Evolutionary conservation across 2,888 invertebrate genomes (phyloP).

Genomic region (Noctua janthe): DNA sequence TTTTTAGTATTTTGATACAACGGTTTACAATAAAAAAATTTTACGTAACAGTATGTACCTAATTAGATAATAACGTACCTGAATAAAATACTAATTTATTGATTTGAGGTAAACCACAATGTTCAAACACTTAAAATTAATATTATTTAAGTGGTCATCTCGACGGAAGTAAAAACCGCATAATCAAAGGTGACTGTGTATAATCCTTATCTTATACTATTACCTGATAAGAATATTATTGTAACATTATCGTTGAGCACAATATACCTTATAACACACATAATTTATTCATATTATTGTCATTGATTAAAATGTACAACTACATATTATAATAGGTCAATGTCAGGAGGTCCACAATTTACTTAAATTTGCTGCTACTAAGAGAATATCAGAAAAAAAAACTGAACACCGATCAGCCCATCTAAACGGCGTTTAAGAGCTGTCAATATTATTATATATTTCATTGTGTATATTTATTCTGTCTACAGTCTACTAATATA

Average conservation of each 20-base stretch:
- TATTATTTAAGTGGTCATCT: not conserved
- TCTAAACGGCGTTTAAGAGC: not conserved
- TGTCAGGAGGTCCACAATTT: not conserved
- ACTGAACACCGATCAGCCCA: not conserved
- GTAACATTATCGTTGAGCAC: slow-evolving; percentile 12
- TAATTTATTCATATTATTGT: not conserved
- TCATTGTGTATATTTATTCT: too few species aligned
- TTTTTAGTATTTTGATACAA: not conserved
- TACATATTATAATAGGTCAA: not conserved
- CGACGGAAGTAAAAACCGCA: slow-evolving; percentile 3
- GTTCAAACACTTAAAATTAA: not conserved
- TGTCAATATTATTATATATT: not conserved
- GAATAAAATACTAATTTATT: not conserved
- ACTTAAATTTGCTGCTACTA: not conserved
- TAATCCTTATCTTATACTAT: slow-evolving; percentile 19
- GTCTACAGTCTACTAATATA: too few species aligned
- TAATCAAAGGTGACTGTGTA: slow-evolving; percentile 19
- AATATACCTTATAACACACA: not conserved
- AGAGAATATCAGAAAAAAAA: not conserved
- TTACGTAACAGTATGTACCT: not conserved
- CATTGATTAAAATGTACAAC: not conserved
- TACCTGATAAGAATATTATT: slow-evolving; percentile 27
- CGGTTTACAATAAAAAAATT: not conserved
- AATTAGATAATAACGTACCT: not conserved
- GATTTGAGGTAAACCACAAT: not conserved